Conservation (phyloP, 2,888 invertebrate genomes). For the Scelioninae gen. 1 region DNA sequence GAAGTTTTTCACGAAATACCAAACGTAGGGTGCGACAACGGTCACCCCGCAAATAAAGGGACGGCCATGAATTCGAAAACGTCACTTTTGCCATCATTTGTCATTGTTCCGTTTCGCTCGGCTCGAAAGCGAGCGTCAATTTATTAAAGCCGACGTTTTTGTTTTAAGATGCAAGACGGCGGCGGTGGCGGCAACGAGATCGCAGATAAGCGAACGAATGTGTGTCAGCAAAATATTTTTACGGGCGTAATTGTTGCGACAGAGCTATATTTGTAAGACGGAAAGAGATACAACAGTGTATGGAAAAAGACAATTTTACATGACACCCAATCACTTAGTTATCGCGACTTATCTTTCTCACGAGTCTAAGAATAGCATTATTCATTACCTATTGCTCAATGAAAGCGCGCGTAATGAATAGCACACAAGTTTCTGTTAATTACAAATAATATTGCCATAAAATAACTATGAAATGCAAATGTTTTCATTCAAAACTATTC, state of each 20-base stretch:
- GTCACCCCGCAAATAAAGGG: too few species aligned
- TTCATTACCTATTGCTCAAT: conserved; percentile 59
- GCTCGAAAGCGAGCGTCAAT: too few species aligned
- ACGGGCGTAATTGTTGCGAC: conserved; percentile 24
- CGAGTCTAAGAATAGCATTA: conserved; percentile 56
- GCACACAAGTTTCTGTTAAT: conserved; percentile 55
- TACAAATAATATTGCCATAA: conserved; percentile 43
- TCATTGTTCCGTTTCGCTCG: too few species aligned
- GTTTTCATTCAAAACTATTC: conserved; percentile 43
- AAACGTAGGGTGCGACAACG: too few species aligned
- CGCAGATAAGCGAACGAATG: conserved; percentile 38
- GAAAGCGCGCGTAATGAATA: conserved; percentile 55
- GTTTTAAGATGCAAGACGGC: conserved; percentile 12
- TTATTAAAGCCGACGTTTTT: too few species aligned
- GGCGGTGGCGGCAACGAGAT: not conserved
- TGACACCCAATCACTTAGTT: conserved; percentile 53
- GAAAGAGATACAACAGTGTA: conserved; percentile 35
- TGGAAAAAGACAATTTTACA: conserved; percentile 56
- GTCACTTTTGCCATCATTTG: too few species aligned
- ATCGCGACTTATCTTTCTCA: conserved; percentile 63
- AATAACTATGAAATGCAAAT: conserved; percentile 22
- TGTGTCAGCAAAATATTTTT: conserved; percentile 29
- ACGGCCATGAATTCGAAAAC: too few species aligned
- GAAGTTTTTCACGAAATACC: too few species aligned
- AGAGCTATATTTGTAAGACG: conserved; percentile 32